Conservation (phyloP, 1,140 invertebrate genomes). For the Battus philenor region DNA sequence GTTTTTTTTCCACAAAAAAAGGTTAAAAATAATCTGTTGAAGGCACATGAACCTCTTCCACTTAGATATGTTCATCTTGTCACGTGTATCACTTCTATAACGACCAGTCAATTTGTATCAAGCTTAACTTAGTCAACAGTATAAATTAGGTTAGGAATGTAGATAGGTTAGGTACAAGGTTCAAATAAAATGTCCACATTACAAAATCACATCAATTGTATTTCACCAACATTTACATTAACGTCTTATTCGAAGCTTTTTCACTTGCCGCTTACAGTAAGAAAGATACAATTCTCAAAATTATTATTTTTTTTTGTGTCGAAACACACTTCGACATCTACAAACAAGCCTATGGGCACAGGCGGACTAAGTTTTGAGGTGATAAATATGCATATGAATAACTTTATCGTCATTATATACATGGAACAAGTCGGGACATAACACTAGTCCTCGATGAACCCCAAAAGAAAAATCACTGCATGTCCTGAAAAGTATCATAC, state of each 20-base stretch:
- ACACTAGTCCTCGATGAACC: slow-evolving; percentile 12
- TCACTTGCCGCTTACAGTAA: slow-evolving; percentile 66
- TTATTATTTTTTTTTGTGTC: slow-evolving; percentile 45
- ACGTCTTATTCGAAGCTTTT: slow-evolving; percentile 70
- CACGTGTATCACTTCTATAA: no score
- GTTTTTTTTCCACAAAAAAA: no score
- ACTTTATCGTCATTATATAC: neutral
- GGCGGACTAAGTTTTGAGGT: slow-evolving; percentile 56
- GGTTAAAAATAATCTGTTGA: no score
- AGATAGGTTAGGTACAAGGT: neutral
- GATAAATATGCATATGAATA: slow-evolving; percentile 39
- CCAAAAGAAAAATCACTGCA: no score
- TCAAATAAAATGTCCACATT: slow-evolving; percentile 50
- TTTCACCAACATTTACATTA: slow-evolving; percentile 75
- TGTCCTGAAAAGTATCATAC: no score
- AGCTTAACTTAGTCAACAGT: no score
- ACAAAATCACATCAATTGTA: slow-evolving; percentile 76
- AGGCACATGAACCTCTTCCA: no score
- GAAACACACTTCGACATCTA: slow-evolving; percentile 40
- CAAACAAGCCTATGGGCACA: slow-evolving; percentile 61
- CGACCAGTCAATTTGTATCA: no score
- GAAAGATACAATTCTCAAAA: slow-evolving; percentile 62
- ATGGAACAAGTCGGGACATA: slow-evolving; percentile 9
- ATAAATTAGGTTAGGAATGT: no score
- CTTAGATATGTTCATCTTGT: no score